phyloP scores from a whole-genome alignment of 2,797 vertebrate species.

The Schizothorax lantsangensis region DNA sequence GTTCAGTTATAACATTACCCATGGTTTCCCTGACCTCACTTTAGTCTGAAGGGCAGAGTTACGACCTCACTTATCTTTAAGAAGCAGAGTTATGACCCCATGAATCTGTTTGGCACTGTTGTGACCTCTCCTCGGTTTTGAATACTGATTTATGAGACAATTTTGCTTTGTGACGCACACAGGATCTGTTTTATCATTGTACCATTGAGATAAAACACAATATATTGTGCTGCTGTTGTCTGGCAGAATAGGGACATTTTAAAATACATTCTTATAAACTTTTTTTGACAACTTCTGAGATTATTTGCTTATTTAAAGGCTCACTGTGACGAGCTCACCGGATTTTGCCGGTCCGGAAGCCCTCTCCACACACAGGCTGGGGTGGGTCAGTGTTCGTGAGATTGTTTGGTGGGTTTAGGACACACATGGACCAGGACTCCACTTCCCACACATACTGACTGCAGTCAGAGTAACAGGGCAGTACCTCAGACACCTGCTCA shows the following conservation, averaged over 20 bases:
- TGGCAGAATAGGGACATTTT: background rate
- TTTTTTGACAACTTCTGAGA: background rate
- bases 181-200: constrained; percentile 45
- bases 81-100: constrained; percentile 45
- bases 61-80: constrained; percentile 41
- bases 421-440: constrained; percentile 83
- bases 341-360: constrained; percentile 80
- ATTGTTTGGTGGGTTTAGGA: constrained; percentile 68
- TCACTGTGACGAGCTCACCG: constrained; percentile 71
- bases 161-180: constrained; percentile 37
- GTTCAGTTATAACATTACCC: background rate
- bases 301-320: background rate
- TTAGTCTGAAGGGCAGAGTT: constrained; percentile 36
- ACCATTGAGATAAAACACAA: constrained; percentile 47
- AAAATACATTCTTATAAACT: background rate
- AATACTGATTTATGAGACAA: constrained; percentile 48
- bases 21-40: constrained; percentile 21
- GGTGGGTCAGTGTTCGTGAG: background rate
- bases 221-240: constrained; percentile 9
- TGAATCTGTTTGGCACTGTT: constrained; percentile 54
- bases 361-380: constrained; percentile 79
- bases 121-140: constrained; percentile 42
- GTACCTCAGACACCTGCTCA: constrained; percentile 84
- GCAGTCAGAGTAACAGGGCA: constrained; percentile 85
- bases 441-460: constrained; percentile 82